A percentile compares a stretch with the other conserved stretches of the same genome.
These are phyloP conservation scores for Taxidea taxus DNA, from an alignment of 2,113 vertebrate genomes.

Conservation along the genomic window DNA sequence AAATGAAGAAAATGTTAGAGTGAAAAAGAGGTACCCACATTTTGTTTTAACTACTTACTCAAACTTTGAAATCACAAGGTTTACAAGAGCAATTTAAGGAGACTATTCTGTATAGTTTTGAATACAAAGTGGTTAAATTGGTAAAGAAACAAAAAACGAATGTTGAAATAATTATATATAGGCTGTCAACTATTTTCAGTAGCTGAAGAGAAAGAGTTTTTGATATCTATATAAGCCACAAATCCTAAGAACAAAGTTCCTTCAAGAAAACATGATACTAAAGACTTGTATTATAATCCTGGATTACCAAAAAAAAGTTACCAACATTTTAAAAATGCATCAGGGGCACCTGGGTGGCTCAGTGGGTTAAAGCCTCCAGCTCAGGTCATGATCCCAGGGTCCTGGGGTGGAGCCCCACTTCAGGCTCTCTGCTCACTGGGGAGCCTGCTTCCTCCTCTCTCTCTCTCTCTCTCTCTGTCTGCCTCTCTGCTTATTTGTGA, in stretches of 20 bases:
- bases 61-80: background rate
- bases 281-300: background rate
- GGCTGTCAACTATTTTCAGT: background rate
- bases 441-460: too few relatives aligned
- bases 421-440: too few relatives aligned
- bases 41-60: background rate
- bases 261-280: background rate
- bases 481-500: too few relatives aligned
- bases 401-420: too few relatives aligned
- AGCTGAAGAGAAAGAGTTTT: background rate
- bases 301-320: background rate
- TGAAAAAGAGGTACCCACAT: background rate
- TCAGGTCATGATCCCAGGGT: too few relatives aligned
- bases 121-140: background rate
- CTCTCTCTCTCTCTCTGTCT: too few relatives aligned
- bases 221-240: background rate
- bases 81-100: background rate
- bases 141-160: background rate
- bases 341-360: too few relatives aligned
- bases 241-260: background rate
- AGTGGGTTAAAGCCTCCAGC: too few relatives aligned
- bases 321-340: background rate
- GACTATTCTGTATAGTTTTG: background rate
- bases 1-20: background rate
- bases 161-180: background rate